phyloP scores from a whole-genome alignment of 2,113 vertebrate species.

The Forbesichthys agassizii region DNA sequence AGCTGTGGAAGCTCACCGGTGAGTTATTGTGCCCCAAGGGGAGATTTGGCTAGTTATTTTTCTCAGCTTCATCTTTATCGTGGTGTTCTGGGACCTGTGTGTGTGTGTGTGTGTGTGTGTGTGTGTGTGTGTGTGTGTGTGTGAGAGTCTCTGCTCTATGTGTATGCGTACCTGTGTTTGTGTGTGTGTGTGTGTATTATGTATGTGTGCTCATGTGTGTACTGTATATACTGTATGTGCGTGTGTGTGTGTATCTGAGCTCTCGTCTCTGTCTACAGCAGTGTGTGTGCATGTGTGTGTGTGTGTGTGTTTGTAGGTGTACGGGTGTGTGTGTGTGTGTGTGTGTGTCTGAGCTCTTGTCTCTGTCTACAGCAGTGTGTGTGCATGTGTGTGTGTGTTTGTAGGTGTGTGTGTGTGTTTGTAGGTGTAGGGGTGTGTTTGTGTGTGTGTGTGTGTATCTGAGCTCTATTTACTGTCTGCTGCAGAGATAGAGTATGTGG shows the following conservation, averaged over 20 bases:
- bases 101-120: constrained; percentile 19
- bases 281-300: too few relatives aligned
- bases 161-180: neutral
- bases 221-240: too few relatives aligned
- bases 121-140: constrained; percentile 21
- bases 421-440: too few relatives aligned
- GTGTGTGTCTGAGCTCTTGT: neutral
- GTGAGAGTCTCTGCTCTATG: neutral
- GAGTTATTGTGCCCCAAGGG: constrained; percentile 70
- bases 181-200: neutral
- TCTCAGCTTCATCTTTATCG: constrained; percentile 60
- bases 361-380: neutral
- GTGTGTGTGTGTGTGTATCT: too few relatives aligned
- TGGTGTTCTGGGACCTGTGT: constrained; percentile 37
- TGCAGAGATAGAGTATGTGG: too few relatives aligned
- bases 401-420: neutral
- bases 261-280: too few relatives aligned
- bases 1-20: constrained; percentile 57
- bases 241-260: neutral
- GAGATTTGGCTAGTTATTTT: constrained; percentile 56
- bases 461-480: too few relatives aligned
- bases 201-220: neutral
- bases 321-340: too few relatives aligned
- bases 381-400: neutral
- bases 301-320: too few relatives aligned